Evolutionary conservation across 2,888 invertebrate genomes (phyloP).

Genomic region (Calephelis perditalis): DNA sequence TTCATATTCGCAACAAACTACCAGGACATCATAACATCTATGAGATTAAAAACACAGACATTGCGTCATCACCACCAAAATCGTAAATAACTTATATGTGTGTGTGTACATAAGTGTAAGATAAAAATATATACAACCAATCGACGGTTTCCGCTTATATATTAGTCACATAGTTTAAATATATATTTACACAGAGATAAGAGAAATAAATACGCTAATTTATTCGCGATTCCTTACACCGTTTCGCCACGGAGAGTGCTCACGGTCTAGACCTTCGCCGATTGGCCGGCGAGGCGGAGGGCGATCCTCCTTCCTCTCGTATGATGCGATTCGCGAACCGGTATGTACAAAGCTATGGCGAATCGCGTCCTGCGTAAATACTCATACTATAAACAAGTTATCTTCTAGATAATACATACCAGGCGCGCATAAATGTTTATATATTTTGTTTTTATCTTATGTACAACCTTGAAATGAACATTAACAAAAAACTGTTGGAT

Average conservation of each 20-base stretch:
- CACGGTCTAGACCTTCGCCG: slow-evolving; percentile 48
- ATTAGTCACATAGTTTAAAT: slow-evolving; percentile 29
- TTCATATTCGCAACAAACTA: slow-evolving; percentile 48
- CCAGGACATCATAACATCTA: slow-evolving; percentile 58
- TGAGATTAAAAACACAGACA: slow-evolving; percentile 33
- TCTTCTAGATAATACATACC: slow-evolving; percentile 35
- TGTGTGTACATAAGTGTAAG: slow-evolving; percentile 11
- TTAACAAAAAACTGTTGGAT: no score
- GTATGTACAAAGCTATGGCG: slow-evolving; percentile 47
- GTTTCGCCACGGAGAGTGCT: slow-evolving; percentile 43
- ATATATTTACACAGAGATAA: slow-evolving; percentile 35
- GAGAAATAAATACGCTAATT: slow-evolving; percentile 47
- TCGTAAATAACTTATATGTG: slow-evolving; percentile 11
- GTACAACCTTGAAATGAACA: slow-evolving; percentile 7
- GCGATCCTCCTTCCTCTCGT: slow-evolving; percentile 75
- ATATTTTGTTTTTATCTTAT: slow-evolving; percentile 4
- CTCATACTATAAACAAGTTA: slow-evolving; percentile 31
- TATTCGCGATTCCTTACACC: slow-evolving; percentile 60
- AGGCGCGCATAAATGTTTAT: slow-evolving; percentile 41
- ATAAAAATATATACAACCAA: slow-evolving; percentile 7
- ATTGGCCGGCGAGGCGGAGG: slow-evolving; percentile 67
- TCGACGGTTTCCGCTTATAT: slow-evolving; percentile 17
- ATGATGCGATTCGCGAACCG: slow-evolving; percentile 69
- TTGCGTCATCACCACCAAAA: slow-evolving; percentile 18
- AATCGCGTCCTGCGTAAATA: slow-evolving; percentile 55